Base-by-base conservation (phyloP, 2,888 invertebrate species). In the Emesis furor region DNA sequence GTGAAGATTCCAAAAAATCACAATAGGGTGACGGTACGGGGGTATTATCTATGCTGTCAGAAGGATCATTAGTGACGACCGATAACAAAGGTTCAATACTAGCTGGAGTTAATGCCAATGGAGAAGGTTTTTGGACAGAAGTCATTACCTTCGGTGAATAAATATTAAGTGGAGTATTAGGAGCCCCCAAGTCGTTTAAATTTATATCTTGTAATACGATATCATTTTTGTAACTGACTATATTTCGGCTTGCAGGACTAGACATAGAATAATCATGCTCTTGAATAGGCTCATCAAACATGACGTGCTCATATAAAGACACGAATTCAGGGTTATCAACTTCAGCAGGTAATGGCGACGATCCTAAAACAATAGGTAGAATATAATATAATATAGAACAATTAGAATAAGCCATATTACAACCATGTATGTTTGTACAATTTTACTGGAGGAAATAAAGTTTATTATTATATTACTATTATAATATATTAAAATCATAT, bases 81-180 rank as follows among this genome's bases (percentile, higher is more conserved):
- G 42, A 42, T 46, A 72, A 72, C 14, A 72, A 46, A 42, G 46
- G 46, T 24, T 46, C 62, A 30, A 65, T 62, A 72, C 42, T 77
- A 42, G 71, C 62, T 62, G 71, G 71, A 72, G 77, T 71, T 72
- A 77, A 62, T 72, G 71, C 62, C 39, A 71, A 72, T 65, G 42
- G 74, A 62, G 77, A 77, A 77, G 71, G 62, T 62, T 69, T 72
- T 77, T 71, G 71, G 59, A 77, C 72, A 59, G 39, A 59, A 76
- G 59, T 76, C 42, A 59, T n/a, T 39, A 59, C 42, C 39, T 8
- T 71, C 5, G 71, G 39, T 71, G 46, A 71, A 71, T 42, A 24
- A 71, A 65, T 65, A 30, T 30, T 71, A 71, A 71, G n/a, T 71
- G 71, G 71, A 71, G 71, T 39, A 65, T 65, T 65, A 65, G 65